phyloP scores from a whole-genome alignment of 2,113 vertebrate genomes.

The Takifugu flavidus region DNA sequence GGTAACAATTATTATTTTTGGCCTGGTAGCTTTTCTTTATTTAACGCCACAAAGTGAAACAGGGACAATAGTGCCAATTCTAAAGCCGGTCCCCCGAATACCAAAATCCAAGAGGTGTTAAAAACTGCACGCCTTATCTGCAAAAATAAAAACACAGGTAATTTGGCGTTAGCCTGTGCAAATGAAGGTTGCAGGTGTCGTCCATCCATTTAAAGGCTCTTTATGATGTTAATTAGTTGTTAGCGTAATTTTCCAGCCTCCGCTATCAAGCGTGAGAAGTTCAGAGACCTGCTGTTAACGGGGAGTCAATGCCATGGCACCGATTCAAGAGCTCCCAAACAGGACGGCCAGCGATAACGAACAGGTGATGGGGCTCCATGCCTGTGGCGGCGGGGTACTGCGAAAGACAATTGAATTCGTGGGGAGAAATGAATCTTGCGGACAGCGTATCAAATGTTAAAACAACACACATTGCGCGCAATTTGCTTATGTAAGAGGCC shows the following conservation, averaged over 20 bases:
- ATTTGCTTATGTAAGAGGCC: conserved; percentile 66
- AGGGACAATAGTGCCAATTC: conserved; percentile 38
- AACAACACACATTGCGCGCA: conserved; percentile 68
- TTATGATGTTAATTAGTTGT: conserved; percentile 83
- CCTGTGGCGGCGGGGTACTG: conserved; percentile 73
- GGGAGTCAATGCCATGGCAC: conserved; percentile 69
- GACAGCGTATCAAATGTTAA: conserved; percentile 75
- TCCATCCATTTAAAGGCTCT: conserved; percentile 67
- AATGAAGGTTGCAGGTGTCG: conserved; percentile 79
- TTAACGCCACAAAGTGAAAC: conserved; percentile 45
- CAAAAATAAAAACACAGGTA: conserved; percentile 77
- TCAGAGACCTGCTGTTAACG: conserved; percentile 75
- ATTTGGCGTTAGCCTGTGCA: conserved; percentile 71
- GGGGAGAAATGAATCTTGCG: conserved; percentile 75
- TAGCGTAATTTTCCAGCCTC: conserved; percentile 73
- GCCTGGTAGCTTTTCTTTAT: conserved; percentile 46
- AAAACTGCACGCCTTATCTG: conserved; percentile 66
- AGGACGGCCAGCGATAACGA: conserved; percentile 75
- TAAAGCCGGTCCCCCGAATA: conserved; percentile 30
- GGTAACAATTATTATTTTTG: conserved; percentile 63
- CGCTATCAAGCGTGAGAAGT: conserved; percentile 74
- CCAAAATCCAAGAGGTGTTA: conserved; percentile 47
- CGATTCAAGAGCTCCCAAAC: conserved; percentile 71
- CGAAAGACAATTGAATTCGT: conserved; percentile 76
- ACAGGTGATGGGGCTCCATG: conserved; percentile 76